These are phyloP conservation scores for Sanderia malayensis DNA, from an alignment of 30 jellyfish, hydroid and myxozoan species.

Conservation along the genomic window DNA sequence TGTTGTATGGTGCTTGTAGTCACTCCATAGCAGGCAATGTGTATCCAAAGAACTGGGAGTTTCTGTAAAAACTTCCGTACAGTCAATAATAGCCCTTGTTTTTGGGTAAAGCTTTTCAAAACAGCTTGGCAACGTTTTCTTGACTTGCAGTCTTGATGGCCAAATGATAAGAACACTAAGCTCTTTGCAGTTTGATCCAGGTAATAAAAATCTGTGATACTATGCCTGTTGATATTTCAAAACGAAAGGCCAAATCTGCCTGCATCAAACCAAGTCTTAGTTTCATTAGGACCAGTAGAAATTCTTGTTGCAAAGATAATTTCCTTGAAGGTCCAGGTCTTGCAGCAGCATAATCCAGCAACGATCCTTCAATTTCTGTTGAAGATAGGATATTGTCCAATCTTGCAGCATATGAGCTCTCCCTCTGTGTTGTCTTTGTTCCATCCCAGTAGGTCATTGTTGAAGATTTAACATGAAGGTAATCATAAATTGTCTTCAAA, in stretches of 20 bases:
- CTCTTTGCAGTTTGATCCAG: constrained; percentile 43
- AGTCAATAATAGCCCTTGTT: not conserved
- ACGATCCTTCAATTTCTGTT: constrained; percentile 9
- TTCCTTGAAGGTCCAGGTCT: constrained; percentile 32
- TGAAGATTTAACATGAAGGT: constrained; percentile 20
- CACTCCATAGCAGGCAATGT: constrained; percentile 10
- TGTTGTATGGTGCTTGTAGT: constrained; percentile 37
- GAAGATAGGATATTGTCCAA: constrained; percentile 27
- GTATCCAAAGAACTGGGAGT: constrained; percentile 29
- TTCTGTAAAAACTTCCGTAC: constrained; percentile 30
- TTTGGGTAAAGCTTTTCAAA: constrained; percentile 15
- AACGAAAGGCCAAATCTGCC: constrained; percentile 43
- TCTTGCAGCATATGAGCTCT: constrained; percentile 27
- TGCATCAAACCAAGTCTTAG: constrained; percentile 38
- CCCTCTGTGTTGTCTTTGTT: constrained; percentile 5
- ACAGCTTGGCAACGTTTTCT: constrained; percentile 12
- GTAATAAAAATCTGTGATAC: constrained; percentile 20
- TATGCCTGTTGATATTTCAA: constrained; percentile 32
- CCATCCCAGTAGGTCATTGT: constrained; percentile 53
- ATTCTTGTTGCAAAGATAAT: constrained; percentile 46
- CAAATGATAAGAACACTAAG: constrained; percentile 36
- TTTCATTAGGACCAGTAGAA: constrained; percentile 42
- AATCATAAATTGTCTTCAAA: constrained; percentile 29
- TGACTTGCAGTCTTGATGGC: constrained; percentile 35
- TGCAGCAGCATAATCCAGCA: constrained; percentile 28